These are phyloP conservation scores for Drosophila sordidula DNA, from an alignment of 2,888 invertebrate species.

Conservation along the genomic window DNA sequence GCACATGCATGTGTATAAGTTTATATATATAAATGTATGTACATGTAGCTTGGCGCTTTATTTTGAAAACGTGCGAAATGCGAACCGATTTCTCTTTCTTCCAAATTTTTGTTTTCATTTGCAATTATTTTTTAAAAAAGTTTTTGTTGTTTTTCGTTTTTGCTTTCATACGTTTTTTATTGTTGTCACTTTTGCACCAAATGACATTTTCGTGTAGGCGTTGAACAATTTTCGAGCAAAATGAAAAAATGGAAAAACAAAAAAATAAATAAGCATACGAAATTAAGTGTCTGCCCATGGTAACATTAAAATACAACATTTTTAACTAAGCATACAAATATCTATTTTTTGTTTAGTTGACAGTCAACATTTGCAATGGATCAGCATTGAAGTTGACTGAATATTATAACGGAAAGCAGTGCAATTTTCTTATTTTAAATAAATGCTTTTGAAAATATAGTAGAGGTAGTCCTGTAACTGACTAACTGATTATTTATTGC, in stretches of 20 bases:
- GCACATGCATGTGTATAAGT: not conserved
- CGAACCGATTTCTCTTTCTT: conserved; percentile 63
- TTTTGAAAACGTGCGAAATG: conserved; percentile 58
- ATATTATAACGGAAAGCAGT: no score
- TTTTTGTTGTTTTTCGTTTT: conserved; percentile 1
- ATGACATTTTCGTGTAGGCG: conserved; percentile 53
- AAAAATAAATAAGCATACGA: conserved; percentile 4
- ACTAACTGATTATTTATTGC: no score
- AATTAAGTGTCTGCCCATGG: conserved; percentile 25
- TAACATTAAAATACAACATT: conserved; percentile 7
- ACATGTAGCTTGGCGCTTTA: conserved; percentile 27
- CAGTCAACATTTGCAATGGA: conserved; percentile 2
- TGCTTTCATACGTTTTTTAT: conserved; percentile 17
- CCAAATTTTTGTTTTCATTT: conserved; percentile 15
- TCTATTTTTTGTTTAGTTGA: not conserved
- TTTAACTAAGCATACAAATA: no score
- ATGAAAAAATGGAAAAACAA: not conserved
- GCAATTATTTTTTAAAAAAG: conserved; percentile 4
- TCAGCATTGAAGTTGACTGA: no score
- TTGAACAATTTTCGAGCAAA: conserved; percentile 18
- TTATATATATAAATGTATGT: not conserved
- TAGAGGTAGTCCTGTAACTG: not conserved
- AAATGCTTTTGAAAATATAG: not conserved
- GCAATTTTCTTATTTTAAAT: not conserved
- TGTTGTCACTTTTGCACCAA: conserved; percentile 37